These are phyloP conservation scores for Gambelia wislizenii DNA, from an alignment of 2,797 vertebrate species.

Conservation along the genomic window DNA sequence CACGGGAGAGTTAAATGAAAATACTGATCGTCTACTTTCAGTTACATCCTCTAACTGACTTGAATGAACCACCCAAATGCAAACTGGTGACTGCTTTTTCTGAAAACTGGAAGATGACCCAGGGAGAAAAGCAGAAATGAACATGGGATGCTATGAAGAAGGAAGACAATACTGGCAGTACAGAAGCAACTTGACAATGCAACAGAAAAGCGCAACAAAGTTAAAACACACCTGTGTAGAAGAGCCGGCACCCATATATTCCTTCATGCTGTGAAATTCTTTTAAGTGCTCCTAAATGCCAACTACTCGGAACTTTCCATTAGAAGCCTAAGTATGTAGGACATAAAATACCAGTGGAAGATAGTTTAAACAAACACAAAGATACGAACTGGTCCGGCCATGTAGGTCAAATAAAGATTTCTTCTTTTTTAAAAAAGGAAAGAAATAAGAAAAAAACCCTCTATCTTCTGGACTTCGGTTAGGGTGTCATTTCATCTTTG, in stretches of 20 bases:
- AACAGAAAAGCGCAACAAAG: slow-evolving; percentile 65
- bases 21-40: slow-evolving; percentile 59
- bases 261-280: slow-evolving; percentile 43
- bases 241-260: slow-evolving; percentile 56
- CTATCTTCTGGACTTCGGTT: slow-evolving; percentile 89
- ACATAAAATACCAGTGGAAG: slow-evolving; percentile 87
- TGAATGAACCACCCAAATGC: slow-evolving; percentile 36
- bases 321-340: slow-evolving; percentile 72
- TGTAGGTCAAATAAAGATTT: slow-evolving; percentile 88
- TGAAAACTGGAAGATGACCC: slow-evolving; percentile 60
- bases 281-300: slow-evolving; percentile 64
- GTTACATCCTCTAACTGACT: slow-evolving; percentile 55
- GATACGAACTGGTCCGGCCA: slow-evolving; percentile 94
- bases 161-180: slow-evolving; percentile 77
- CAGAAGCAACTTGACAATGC: slow-evolving; percentile 68
- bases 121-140: slow-evolving; percentile 70
- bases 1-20: slow-evolving; percentile 67
- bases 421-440: slow-evolving; percentile 7
- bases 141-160: slow-evolving; percentile 67
- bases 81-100: slow-evolving; percentile 61
- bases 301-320: slow-evolving; percentile 69
- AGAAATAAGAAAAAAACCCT: slow-evolving; percentile 81
- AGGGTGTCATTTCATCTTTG: slow-evolving; percentile 98
- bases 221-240: slow-evolving; percentile 57
- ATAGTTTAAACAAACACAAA: slow-evolving; percentile 86